phyloP scores from a whole-genome alignment of 2,797 vertebrate genomes.

The Myripristis murdjan region DNA sequence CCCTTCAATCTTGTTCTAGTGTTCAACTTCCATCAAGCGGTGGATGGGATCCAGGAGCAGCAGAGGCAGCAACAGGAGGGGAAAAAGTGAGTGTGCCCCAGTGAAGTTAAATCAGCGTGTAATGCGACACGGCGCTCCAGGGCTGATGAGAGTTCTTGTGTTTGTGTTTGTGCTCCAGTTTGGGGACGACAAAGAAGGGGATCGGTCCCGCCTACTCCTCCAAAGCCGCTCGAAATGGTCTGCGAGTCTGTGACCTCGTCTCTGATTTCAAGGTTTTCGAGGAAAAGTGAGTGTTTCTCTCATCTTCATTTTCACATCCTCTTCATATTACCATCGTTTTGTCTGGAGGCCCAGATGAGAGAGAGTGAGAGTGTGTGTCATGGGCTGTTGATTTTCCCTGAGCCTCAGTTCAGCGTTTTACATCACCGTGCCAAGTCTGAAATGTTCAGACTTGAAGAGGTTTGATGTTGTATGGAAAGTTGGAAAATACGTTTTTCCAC shows the following conservation, averaged over 20 bases:
- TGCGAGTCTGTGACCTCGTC: slow-evolving; percentile 88
- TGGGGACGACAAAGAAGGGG: slow-evolving; percentile 90
- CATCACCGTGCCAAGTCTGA: too few species aligned
- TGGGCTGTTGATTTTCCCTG: neutral
- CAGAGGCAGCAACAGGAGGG: slow-evolving; percentile 88
- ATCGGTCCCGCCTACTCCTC: slow-evolving; percentile 90
- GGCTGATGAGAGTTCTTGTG: neutral
- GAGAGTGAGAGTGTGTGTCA: neutral
- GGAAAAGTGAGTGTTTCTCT: slow-evolving; percentile 83
- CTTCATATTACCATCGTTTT: neutral
- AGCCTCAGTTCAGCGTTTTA: too few species aligned
- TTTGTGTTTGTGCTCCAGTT: slow-evolving; percentile 68
- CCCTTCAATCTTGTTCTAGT: slow-evolving; percentile 70
- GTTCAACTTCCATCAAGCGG: slow-evolving; percentile 90
- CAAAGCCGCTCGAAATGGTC: slow-evolving; percentile 88
- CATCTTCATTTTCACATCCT: neutral
- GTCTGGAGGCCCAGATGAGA: neutral
- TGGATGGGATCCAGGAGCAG: slow-evolving; percentile 88
- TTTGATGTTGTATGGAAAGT: too few species aligned
- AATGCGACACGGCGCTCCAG: neutral
- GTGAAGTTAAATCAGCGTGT: neutral
- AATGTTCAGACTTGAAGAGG: too few species aligned
- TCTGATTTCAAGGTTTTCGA: slow-evolving; percentile 87
- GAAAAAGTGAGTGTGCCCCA: slow-evolving; percentile 81
- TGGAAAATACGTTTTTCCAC: too few species aligned